Conservation (phyloP, 2,113 vertebrate species). For the Heterotis niloticus region DNA sequence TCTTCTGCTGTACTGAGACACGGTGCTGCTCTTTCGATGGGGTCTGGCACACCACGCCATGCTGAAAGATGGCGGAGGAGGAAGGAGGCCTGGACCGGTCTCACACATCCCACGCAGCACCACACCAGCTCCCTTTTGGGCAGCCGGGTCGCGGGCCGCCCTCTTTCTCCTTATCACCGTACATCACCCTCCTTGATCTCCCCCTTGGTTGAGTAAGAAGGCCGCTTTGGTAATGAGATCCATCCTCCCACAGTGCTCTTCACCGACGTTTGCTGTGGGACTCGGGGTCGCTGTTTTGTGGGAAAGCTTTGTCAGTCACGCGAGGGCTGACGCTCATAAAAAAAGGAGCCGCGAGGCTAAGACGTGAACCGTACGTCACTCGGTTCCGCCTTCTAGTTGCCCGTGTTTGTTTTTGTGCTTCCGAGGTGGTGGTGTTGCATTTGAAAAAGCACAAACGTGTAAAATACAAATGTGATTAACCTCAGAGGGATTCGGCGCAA, state of each 20-base stretch:
- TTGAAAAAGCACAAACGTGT: slow-evolving; percentile 14
- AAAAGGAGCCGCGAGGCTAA: not conserved
- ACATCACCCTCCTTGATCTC: not conserved
- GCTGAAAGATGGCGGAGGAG: too few relatives aligned
- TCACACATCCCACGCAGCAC: not conserved
- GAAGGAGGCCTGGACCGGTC: too few relatives aligned
- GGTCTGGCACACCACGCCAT: too few relatives aligned
- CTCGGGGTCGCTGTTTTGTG: not conserved
- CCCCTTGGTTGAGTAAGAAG: not conserved
- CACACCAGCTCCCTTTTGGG: not conserved
- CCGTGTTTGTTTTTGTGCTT: slow-evolving; percentile 10
- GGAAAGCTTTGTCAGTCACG: not conserved
- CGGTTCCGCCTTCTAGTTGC: not conserved
- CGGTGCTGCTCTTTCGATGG: too few relatives aligned
- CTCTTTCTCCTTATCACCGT: not conserved
- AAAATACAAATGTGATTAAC: slow-evolving; percentile 5
- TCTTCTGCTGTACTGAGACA: slow-evolving; percentile 1
- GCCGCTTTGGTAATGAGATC: too few relatives aligned
- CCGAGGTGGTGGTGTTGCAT: not conserved
- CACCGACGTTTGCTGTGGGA: slow-evolving; percentile 17
- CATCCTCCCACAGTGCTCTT: not conserved
- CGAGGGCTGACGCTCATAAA: too few relatives aligned
- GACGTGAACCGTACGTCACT: slow-evolving; percentile 8
- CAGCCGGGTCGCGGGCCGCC: not conserved
- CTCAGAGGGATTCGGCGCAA: not conserved